These are phyloP conservation scores for Hylaea fasciaria DNA, from an alignment of 2,888 invertebrate species.

Conservation along the genomic window DNA sequence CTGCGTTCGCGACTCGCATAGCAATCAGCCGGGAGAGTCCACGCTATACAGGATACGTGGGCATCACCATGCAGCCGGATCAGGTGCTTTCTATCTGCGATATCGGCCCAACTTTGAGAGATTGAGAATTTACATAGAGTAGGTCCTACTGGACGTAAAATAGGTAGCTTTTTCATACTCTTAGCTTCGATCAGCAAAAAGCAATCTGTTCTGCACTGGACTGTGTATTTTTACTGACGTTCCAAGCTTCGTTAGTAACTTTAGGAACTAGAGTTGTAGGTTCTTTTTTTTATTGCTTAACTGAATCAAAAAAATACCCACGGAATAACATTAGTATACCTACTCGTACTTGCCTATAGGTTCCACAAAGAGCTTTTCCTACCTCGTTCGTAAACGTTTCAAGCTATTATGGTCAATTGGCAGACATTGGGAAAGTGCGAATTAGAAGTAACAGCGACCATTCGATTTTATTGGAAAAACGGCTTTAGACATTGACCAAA, in stretches of 20 bases:
- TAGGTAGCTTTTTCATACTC: neutral
- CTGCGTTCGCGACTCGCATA: slow-evolving; percentile 69
- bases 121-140: slow-evolving; percentile 1
- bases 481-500: slow-evolving; percentile 11
- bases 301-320: no score
- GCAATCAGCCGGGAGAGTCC: slow-evolving; percentile 65
- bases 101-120: neutral
- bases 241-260: no score
- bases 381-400: neutral
- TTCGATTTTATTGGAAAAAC: slow-evolving; percentile 30
- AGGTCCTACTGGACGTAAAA: neutral
- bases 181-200: no score
- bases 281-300: no score
- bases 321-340: no score
- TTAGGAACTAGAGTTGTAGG: no score
- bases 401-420: slow-evolving; percentile 13
- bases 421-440: slow-evolving; percentile 18
- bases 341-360: no score
- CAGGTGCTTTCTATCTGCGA: slow-evolving; percentile 24
- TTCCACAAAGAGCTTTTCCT: neutral
- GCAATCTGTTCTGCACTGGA: no score
- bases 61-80: slow-evolving; percentile 1
- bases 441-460: slow-evolving; percentile 24
- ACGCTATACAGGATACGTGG: slow-evolving; percentile 19
- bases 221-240: no score